phyloP scores from a whole-genome alignment of 2,113 vertebrate genomes.

The Rana temporaria region DNA sequence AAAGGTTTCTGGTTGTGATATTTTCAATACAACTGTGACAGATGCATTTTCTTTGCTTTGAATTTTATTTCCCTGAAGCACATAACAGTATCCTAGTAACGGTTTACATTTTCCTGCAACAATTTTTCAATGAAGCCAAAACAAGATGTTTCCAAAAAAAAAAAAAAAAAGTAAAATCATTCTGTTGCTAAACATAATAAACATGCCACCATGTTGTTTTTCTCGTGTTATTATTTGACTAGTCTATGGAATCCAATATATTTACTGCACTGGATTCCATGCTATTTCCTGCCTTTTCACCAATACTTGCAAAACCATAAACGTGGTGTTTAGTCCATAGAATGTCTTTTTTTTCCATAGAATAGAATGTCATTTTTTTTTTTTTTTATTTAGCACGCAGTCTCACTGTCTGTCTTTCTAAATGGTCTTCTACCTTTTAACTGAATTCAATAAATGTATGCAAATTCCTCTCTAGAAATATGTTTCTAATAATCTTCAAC shows the following conservation, averaged over 20 bases:
- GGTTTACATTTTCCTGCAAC: background rate
- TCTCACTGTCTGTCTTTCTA: no score
- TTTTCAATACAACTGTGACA: background rate
- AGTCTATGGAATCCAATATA: background rate
- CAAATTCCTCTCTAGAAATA: no score
- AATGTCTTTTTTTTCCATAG: background rate
- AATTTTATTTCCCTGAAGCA: background rate
- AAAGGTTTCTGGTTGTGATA: background rate
- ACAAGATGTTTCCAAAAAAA: background rate
- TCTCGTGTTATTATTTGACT: no score
- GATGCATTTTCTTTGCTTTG: background rate
- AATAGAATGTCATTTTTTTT: no score
- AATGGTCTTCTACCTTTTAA: no score
- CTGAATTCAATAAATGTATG: no score
- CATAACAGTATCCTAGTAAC: background rate
- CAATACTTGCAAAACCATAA: background rate
- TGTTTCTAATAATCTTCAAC: no score
- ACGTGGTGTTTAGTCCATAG: background rate
- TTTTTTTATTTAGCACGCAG: no score
- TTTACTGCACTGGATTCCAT: background rate
- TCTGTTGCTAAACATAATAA: background rate
- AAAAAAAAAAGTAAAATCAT: no score
- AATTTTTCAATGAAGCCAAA: background rate
- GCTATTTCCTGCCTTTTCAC: background rate
- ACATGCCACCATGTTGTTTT: background rate